phyloP scores from a whole-genome alignment of 2,113 vertebrate genomes.

The Corythaeola cristata region DNA sequence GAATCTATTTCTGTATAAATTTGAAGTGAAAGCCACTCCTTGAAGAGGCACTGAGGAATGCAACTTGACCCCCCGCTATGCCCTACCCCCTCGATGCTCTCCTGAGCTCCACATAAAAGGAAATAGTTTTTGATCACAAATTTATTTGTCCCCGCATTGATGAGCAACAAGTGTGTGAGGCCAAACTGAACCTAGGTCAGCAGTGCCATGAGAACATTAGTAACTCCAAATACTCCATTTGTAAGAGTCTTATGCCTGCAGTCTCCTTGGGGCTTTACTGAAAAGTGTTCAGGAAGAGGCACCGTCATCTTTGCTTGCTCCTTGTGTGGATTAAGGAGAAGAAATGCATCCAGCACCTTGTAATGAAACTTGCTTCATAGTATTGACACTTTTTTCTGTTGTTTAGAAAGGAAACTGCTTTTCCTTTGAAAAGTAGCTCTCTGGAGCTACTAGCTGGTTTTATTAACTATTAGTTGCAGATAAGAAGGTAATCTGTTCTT shows the following conservation, averaged over 20 bases:
- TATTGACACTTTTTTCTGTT: not conserved
- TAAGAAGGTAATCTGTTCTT: not conserved
- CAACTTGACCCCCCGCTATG: accelerated
- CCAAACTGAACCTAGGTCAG: not conserved
- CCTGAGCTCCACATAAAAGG: not conserved
- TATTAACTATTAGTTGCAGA: not conserved
- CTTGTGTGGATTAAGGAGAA: not conserved
- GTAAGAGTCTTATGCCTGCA: not conserved
- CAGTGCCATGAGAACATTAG: not conserved
- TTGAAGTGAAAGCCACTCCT: not conserved
- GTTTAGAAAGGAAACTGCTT: not conserved
- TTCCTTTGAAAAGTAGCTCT: not conserved
- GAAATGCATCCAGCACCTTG: not conserved
- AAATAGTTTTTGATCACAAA: not conserved
- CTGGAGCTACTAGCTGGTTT: not conserved
- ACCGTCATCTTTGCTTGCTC: not conserved
- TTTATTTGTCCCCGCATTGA: not conserved
- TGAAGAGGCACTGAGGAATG: not conserved
- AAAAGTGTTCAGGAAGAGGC: not conserved
- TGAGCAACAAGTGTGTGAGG: not conserved
- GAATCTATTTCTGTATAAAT: not conserved
- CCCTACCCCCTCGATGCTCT: not conserved
- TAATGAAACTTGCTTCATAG: not conserved
- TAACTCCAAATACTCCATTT: slow-evolving; percentile 10
- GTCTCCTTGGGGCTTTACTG: not conserved